Evolutionary conservation across 2,113 vertebrate genomes (phyloP).

Genomic region (Lipophrys pholis): DNA sequence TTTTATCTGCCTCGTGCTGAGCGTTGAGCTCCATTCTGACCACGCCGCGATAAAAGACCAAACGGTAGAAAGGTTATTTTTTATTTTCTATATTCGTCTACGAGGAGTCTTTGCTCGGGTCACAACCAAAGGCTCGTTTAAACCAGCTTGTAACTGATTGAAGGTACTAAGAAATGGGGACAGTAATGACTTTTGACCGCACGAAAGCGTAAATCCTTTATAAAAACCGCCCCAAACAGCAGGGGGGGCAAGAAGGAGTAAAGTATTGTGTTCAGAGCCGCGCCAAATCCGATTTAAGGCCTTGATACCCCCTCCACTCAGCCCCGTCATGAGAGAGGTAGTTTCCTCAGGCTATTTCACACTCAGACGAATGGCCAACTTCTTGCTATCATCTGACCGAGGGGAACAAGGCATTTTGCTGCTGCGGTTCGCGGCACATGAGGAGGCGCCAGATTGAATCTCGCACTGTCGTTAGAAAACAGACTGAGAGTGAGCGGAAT

Average conservation of each 20-base stretch:
- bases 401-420: constrained; percentile 25
- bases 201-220: constrained; percentile 11
- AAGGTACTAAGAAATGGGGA: background rate
- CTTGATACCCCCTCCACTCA: constrained; percentile 5
- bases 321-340: constrained; percentile 8
- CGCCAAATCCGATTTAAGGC: constrained; percentile 42
- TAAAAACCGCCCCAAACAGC: constrained; percentile 13
- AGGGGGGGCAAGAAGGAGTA: background rate
- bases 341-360: constrained; percentile 61
- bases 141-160: constrained; percentile 8
- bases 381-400: constrained; percentile 27
- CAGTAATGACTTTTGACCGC: constrained; percentile 13
- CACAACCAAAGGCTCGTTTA: constrained; percentile 2
- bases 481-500: constrained; percentile 4
- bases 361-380: constrained; percentile 36
- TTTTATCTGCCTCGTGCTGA: constrained; percentile 5
- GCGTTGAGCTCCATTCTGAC: background rate
- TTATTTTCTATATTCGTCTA: background rate
- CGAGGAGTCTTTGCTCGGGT: constrained; percentile 4
- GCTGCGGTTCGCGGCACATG: background rate
- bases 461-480: background rate
- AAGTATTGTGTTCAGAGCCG: constrained; percentile 20
- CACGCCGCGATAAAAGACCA: background rate
- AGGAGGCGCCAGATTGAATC: background rate
- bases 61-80: background rate